These are phyloP conservation scores for Myrmophylax atrothorax DNA, from an alignment of 2,113 vertebrate genomes.

Conservation along the genomic window DNA sequence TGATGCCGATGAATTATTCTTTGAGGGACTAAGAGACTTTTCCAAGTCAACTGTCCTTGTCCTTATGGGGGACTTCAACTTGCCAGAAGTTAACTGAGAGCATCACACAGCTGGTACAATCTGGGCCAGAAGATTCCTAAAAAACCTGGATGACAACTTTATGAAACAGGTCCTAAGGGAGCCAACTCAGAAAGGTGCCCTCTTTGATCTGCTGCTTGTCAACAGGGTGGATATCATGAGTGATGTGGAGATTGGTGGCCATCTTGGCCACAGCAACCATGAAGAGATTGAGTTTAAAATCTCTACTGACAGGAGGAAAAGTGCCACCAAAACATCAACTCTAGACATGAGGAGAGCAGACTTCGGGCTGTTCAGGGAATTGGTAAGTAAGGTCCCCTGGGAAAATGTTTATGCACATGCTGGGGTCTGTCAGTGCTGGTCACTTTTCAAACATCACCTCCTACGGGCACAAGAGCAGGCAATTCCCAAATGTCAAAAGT, in stretches of 20 bases:
- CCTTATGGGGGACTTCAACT: neutral
- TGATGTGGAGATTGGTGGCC: neutral
- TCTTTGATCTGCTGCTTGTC: neutral
- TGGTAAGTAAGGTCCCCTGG: neutral
- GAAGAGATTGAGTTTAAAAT: neutral
- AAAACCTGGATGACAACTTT: neutral
- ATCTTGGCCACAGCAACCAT: neutral
- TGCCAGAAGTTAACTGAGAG: neutral
- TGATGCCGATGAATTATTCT: neutral
- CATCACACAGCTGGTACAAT: neutral
- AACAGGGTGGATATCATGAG: neutral
- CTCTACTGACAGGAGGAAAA: neutral
- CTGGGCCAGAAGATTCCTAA: neutral
- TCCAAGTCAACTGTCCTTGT: neutral
- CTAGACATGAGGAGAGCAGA: neutral
- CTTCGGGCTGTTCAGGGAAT: neutral
- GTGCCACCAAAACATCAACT: neutral
- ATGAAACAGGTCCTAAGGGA: neutral
- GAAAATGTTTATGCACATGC: neutral
- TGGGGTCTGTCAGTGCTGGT: neutral
- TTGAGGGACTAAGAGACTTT: neutral
- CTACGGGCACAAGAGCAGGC: neutral
- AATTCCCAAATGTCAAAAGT: neutral
- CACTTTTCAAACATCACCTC: neutral
- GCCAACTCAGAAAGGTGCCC: neutral